These are phyloP conservation scores for Hystrix brachyura DNA, from an alignment of 2,113 vertebrate species.

Conservation along the genomic window DNA sequence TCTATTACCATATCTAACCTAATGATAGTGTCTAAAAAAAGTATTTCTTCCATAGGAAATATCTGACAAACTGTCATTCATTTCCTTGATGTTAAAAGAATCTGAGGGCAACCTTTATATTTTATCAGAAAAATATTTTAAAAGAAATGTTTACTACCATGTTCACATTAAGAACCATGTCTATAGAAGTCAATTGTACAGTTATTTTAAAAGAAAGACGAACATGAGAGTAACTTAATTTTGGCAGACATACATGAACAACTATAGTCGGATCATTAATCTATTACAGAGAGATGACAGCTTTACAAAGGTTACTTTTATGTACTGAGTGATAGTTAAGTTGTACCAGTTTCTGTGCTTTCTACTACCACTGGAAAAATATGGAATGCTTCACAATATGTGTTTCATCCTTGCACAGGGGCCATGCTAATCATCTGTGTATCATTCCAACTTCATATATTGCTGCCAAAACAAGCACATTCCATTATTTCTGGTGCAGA, in stretches of 20 bases:
- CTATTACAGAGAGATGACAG: conserved; percentile 99
- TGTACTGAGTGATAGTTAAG: conserved; percentile 99
- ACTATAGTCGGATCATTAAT: conserved; percentile 96
- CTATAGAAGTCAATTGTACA: conserved; percentile 97
- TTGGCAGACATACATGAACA: conserved; percentile 94
- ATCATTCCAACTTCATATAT: background rate
- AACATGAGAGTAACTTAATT: conserved; percentile 95
- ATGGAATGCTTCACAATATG: background rate
- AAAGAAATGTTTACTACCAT: conserved; percentile 94
- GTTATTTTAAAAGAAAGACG: conserved; percentile 95
- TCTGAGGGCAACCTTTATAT: conserved; percentile 89
- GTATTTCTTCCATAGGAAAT: conserved; percentile 99
- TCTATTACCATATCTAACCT: conserved; percentile 91
- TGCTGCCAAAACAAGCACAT: background rate
- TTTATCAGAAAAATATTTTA: conserved; percentile 90
- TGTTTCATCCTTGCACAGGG: background rate
- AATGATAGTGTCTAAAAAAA: conserved; percentile 92
- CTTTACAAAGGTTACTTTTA: conserved; percentile 99
- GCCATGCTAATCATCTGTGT: background rate
- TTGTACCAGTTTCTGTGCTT: conserved; percentile 99
- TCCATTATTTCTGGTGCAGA: conserved; percentile 14
- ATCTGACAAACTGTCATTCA: conserved; percentile 91
- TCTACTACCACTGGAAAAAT: conserved; percentile 95
- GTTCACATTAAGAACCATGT: conserved; percentile 94
- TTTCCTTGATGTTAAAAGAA: conserved; percentile 91